Conservation (phyloP, 2,113 vertebrate species). For the Microcebus murinus region DNA sequence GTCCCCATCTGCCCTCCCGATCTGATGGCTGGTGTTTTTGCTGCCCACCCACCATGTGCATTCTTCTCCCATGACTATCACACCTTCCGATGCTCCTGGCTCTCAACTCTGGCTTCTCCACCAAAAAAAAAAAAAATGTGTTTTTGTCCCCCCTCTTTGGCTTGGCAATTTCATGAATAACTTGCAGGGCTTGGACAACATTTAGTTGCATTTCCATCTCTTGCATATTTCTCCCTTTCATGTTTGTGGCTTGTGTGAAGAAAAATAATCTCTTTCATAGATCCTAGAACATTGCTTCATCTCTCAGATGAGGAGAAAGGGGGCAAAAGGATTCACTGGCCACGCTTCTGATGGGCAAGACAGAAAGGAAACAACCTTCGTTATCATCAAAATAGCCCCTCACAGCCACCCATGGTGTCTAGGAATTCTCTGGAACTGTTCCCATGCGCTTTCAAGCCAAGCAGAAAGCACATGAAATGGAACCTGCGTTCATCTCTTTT, state of each 20-base stretch:
- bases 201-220: background rate
- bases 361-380: slow-evolving; percentile 41
- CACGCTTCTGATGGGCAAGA: slow-evolving; percentile 5
- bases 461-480: slow-evolving; percentile 4
- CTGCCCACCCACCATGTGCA: accelerated
- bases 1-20: background rate
- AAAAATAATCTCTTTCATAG: background rate
- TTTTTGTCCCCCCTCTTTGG: background rate
- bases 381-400: slow-evolving; percentile 36
- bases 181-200: background rate
- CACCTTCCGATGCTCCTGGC: background rate
- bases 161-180: background rate
- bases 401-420: slow-evolving; percentile 4
- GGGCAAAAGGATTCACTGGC: background rate
- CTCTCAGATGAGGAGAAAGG: background rate
- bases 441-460: slow-evolving; percentile 20
- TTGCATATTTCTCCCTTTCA: background rate
- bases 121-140: background rate
- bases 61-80: background rate
- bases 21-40: background rate
- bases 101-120: background rate
- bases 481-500: background rate
- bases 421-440: slow-evolving; percentile 54
- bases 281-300: background rate
- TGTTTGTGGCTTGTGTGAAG: background rate